Percentiles rank a stretch among this genome's conserved stretches.
These are phyloP conservation scores for Arenaria interpres DNA, from an alignment of 2,113 vertebrate genomes.

Conservation along the genomic window DNA sequence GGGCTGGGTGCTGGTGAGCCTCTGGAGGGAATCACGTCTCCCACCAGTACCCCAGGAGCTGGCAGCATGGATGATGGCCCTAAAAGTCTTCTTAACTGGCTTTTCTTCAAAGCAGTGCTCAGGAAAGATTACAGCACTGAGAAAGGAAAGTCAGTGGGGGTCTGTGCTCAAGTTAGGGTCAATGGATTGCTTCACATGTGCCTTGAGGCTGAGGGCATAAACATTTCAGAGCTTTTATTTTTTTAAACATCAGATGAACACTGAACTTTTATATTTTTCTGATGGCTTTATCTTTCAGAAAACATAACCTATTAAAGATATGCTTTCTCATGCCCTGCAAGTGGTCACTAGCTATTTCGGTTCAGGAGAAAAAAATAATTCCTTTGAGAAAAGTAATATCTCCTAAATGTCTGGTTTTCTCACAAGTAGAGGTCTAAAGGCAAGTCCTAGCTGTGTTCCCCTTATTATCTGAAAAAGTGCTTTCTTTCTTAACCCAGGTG, in stretches of 20 bases:
- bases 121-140: not conserved
- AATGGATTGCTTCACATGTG: not conserved
- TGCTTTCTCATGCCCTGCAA: not conserved
- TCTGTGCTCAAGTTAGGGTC: not conserved
- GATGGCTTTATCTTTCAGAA: not conserved
- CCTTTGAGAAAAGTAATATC: not conserved
- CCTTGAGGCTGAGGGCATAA: not conserved
- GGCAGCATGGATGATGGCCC: not conserved
- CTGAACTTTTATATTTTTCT: not conserved
- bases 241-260: not conserved
- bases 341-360: not conserved
- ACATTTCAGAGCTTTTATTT: not conserved
- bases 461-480: not conserved
- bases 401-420: not conserved
- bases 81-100: not conserved
- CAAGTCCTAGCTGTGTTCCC: not conserved
- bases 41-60: fast-evolving
- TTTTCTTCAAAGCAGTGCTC: not conserved
- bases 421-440: not conserved
- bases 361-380: not conserved
- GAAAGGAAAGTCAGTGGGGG: fast-evolving
- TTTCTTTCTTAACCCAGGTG: not conserved
- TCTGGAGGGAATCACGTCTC: not conserved
- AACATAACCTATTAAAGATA: not conserved
- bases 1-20: not conserved